A percentile compares a stretch with the other conserved stretches of the same genome.
phyloP scores from a whole-genome alignment of 2,888 invertebrate genomes.

The Urechis unicinctus region DNA sequence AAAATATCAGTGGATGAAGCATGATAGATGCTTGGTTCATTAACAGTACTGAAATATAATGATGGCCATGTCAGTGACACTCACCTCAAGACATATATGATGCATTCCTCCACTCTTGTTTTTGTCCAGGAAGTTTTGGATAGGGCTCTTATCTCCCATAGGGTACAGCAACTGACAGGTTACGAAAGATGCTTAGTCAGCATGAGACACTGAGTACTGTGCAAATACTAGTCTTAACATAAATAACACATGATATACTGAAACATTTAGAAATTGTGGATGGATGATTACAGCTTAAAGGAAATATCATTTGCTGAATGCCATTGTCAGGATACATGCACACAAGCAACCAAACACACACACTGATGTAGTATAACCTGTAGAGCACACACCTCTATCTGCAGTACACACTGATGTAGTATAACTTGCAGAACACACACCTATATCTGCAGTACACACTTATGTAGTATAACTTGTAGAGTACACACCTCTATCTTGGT shows the following conservation, averaged over 20 bases:
- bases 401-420: no score
- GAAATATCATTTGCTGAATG: no score
- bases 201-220: no score
- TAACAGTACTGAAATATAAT: not conserved
- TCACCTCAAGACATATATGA: slow-evolving; percentile 59
- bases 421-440: not conserved
- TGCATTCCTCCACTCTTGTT: slow-evolving; percentile 59
- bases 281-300: no score
- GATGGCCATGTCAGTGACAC: not conserved
- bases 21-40: slow-evolving; percentile 38
- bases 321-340: no score
- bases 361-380: no score
- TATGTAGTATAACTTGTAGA: not conserved
- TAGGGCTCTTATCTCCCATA: slow-evolving; percentile 57
- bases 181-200: slow-evolving; percentile 8
- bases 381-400: no score
- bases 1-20: not conserved
- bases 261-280: no score
- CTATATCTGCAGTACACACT: not conserved
- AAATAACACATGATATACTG: no score
- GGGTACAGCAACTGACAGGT: slow-evolving; percentile 54
- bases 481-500: slow-evolving; percentile 56
- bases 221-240: no score
- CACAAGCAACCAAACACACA: no score
- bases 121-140: slow-evolving; percentile 57